phyloP scores from a whole-genome alignment of 2,113 vertebrate species.

The Thunnus thynnus region DNA sequence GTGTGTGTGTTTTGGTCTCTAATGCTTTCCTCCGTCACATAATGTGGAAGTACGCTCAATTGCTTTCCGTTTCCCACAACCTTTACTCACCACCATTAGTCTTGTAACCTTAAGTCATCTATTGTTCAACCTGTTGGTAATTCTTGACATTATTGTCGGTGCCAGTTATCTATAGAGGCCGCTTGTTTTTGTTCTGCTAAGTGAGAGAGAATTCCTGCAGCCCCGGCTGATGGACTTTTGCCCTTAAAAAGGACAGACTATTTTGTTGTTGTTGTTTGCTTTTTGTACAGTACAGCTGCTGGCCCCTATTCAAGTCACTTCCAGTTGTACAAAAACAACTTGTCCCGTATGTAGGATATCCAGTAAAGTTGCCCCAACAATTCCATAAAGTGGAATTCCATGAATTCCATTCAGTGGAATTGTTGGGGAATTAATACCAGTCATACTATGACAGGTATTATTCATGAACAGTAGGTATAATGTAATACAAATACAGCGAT shows the following conservation, averaged over 20 bases:
- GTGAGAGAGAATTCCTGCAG: constrained; percentile 62
- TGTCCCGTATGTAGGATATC: neutral
- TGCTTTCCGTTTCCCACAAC: constrained; percentile 67
- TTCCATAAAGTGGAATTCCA: neutral
- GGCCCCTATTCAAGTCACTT: constrained; percentile 24
- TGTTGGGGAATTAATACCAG: neutral
- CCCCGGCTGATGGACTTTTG: constrained; percentile 51
- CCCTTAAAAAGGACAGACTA: constrained; percentile 23
- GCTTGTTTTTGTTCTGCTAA: constrained; percentile 68
- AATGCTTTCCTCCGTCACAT: constrained; percentile 41
- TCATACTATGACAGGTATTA: neutral
- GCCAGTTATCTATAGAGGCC: constrained; percentile 48
- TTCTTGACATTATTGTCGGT: constrained; percentile 58
- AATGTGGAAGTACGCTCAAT: constrained; percentile 20
- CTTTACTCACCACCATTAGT: constrained; percentile 36
- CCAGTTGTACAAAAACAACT: constrained; percentile 43
- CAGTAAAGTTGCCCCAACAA: neutral
- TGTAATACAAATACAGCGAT: neutral
- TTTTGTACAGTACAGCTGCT: constrained; percentile 22
- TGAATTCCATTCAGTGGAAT: neutral
- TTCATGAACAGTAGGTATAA: neutral
- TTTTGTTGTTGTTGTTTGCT: constrained; percentile 46
- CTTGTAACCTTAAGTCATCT: constrained; percentile 56
- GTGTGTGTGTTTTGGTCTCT: constrained; percentile 19
- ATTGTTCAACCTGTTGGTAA: constrained; percentile 71